Conservation (phyloP, 2,888 invertebrate species). For the Oasisia sp. region DNA sequence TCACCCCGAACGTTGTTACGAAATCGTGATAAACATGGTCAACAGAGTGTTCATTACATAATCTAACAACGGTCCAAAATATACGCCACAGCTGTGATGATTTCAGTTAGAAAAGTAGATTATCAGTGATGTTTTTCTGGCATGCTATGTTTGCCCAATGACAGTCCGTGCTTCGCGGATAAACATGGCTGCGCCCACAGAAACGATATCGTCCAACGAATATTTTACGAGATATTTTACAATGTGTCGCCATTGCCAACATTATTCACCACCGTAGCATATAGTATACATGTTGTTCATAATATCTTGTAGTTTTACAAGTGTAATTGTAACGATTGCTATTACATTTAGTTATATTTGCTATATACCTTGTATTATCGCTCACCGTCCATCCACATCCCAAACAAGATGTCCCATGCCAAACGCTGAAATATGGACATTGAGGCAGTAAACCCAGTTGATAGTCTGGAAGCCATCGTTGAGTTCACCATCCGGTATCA, state of each 20-base stretch:
- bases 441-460: not conserved
- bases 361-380: not conserved
- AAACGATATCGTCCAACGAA: not conserved
- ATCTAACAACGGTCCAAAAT: conserved; percentile 1
- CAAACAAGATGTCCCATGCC: not conserved
- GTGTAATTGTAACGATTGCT: not conserved
- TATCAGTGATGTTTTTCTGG: conserved; percentile 6
- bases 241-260: not conserved
- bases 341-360: not conserved
- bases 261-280: not conserved
- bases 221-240: not conserved
- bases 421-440: not conserved
- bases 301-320: not conserved
- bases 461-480: conserved; percentile 8
- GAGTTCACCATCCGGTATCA: conserved; percentile 32
- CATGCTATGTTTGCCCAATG: conserved; percentile 3
- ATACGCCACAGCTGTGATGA: not conserved
- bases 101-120: conserved; percentile 12
- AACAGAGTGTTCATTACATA: not conserved
- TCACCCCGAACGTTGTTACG: not conserved
- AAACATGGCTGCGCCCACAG: not conserved
- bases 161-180: conserved; percentile 17
- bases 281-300: not conserved
- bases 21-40: not conserved
- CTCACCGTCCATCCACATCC: not conserved